These are phyloP conservation scores for Oryzias curvinotus DNA, from an alignment of 2,113 vertebrate species.

Conservation along the genomic window DNA sequence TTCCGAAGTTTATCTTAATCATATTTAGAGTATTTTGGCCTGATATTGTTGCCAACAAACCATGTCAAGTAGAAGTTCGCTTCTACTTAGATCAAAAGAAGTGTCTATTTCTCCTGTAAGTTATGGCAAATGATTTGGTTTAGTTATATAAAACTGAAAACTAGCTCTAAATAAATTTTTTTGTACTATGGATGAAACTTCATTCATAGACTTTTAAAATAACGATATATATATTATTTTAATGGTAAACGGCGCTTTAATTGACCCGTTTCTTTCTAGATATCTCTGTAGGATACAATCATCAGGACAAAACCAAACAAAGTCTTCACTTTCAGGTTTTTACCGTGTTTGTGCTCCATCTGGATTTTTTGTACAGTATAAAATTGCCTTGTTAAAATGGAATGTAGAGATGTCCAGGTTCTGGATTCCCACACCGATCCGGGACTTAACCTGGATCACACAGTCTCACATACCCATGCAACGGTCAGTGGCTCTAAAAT, in stretches of 20 bases:
- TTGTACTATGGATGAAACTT: not conserved
- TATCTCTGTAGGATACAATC: not conserved
- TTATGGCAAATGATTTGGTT: too few relatives aligned
- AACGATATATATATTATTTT: not conserved
- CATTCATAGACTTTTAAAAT: not conserved
- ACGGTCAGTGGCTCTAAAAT: too few relatives aligned
- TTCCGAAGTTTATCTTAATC: slow-evolving; percentile 6
- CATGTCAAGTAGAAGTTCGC: not conserved
- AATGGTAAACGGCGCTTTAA: not conserved
- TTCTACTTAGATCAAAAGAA: not conserved
- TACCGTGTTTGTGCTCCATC: too few relatives aligned
- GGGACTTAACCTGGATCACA: too few relatives aligned
- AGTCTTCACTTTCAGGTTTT: not conserved
- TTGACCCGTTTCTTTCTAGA: not conserved
- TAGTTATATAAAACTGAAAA: too few relatives aligned
- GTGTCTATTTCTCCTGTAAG: too few relatives aligned
- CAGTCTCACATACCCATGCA: too few relatives aligned
- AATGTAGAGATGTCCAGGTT: too few relatives aligned
- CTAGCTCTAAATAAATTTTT: too few relatives aligned
- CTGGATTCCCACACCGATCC: too few relatives aligned
- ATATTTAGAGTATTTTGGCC: not conserved
- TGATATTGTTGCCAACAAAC: slow-evolving; percentile 8
- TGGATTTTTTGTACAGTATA: too few relatives aligned
- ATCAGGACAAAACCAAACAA: slow-evolving; percentile 2
- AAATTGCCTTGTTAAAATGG: too few relatives aligned